These are phyloP conservation scores for Dynastes grantii DNA, from an alignment of 2,888 invertebrate species.

Conservation along the genomic window DNA sequence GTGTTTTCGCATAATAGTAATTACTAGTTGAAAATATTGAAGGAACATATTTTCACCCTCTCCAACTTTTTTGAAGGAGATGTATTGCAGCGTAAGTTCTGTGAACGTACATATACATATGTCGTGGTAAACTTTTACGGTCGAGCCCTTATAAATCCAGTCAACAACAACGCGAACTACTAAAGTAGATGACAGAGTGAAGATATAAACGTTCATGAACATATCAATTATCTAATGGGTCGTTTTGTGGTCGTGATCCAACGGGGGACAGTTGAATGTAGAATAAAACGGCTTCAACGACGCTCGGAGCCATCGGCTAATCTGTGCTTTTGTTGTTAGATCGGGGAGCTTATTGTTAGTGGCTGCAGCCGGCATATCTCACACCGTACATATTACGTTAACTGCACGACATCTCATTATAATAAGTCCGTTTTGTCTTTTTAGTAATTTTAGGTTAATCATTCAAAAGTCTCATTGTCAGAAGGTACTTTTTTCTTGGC, in stretches of 20 bases:
- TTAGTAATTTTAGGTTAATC: neutral
- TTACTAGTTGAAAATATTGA: too few species aligned
- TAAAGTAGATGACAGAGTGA: slow-evolving; percentile 44
- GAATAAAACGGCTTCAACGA: slow-evolving; percentile 48
- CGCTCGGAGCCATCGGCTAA: slow-evolving; percentile 53
- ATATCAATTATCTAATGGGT: slow-evolving; percentile 63
- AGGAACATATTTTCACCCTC: too few species aligned
- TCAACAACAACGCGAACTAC: slow-evolving; percentile 14
- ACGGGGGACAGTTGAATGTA: slow-evolving; percentile 51
- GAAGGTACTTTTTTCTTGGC: too few species aligned
- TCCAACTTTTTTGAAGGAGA: too few species aligned
- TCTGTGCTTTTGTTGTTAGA: slow-evolving; percentile 54
- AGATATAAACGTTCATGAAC: slow-evolving; percentile 57
- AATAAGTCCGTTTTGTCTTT: slow-evolving; percentile 21
- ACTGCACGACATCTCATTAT: slow-evolving; percentile 25
- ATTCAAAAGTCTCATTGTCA: too few species aligned
- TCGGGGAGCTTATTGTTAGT: slow-evolving; percentile 52
- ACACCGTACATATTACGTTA: slow-evolving; percentile 20
- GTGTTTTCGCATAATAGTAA: too few species aligned
- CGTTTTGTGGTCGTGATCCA: slow-evolving; percentile 59
- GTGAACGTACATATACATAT: neutral
- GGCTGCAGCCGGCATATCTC: slow-evolving; percentile 49
- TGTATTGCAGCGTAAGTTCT: too few species aligned
- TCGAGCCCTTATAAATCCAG: slow-evolving; percentile 17
- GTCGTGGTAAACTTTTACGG: neutral